Evolutionary conservation across 35 echinoderm and acorn worm genomes (phyloP), one percentile per base, ranked within the genome.

Genomic region (Lytechinus variegatus): DNA sequence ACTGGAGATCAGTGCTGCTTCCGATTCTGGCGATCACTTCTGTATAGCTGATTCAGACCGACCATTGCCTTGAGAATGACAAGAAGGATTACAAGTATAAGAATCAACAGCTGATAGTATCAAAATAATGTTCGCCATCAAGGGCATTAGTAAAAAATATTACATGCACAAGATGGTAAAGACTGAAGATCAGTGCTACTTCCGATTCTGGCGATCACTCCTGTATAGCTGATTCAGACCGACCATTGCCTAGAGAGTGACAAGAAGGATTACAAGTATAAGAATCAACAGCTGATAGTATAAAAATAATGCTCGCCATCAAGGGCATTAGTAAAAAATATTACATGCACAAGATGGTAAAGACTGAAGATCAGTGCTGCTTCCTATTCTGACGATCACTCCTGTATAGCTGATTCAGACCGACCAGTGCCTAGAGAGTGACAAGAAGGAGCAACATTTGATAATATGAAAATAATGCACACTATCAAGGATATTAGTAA

Each of bases 21-120:
- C 33, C 98, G 94, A 72, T 98, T 99, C 21, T 97, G 97, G 12
- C 98, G 95, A 60, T 99, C 97, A 57, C 52, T 92, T 54, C 54
- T 86, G 87, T 99, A 97, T 13, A 98, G 95, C 94, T 99, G 97
- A 94, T 99, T 91, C n/a, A 99, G 86, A 10, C 96, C 98, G 28
- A 90, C 56, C 54, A 89, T 96, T 12, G 98, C 98, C 98, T 99
- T 9, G 88, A 89, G 61, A 52, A 16, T 10, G 57, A 79, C 66
- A 16, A 79, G 19, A 24, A 6, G 21, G n/a, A 19, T 1, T 1
- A 5, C 4, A 24, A 79, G 66, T 44, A 79, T 6, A 79, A n/a
- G 8, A 0, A 79, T 79, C n/a, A 0, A 79, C 19, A 16, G n/a
- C n/a, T 4, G 6, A 79, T 24, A 79, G 19, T 79, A 24, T 19